phyloP scores from a whole-genome alignment of 2,797 vertebrate genomes.

The Sebastes reedi region DNA sequence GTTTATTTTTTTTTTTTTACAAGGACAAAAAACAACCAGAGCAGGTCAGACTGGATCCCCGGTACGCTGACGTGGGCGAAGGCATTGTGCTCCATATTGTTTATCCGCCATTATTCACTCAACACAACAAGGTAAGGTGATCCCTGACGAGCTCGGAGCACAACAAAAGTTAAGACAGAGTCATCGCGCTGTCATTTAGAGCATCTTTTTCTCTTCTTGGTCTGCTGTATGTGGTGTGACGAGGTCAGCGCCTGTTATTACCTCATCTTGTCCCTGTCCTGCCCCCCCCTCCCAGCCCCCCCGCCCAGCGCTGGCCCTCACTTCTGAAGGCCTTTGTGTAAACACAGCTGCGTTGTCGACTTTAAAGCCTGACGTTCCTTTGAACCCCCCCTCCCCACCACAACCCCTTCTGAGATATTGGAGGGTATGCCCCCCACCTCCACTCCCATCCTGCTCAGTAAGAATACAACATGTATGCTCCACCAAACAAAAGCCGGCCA shows the following conservation, averaged over 20 bases:
- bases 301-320: constrained; percentile 17
- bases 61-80: neutral
- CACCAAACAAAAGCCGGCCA: constrained; percentile 62
- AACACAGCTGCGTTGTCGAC: constrained; percentile 83
- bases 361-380: constrained; percentile 73
- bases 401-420: constrained; percentile 25
- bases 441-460: neutral
- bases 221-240: neutral
- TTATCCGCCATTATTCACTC: constrained; percentile 19
- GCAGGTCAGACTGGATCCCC: constrained; percentile 14
- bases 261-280: constrained; percentile 43
- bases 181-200: neutral
- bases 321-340: constrained; percentile 72
- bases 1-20: neutral
- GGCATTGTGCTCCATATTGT: constrained; percentile 8
- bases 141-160: neutral
- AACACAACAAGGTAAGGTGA: neutral
- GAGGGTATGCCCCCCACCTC: neutral
- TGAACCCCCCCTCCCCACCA: constrained; percentile 41
- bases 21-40: constrained; percentile 6
- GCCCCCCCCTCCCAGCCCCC: neutral
- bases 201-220: constrained; percentile 2
- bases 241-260: constrained; percentile 48
- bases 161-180: neutral
- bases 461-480: constrained; percentile 47